phyloP scores from a whole-genome alignment of 2,888 invertebrate species.

The Esperia sulphurella region DNA sequence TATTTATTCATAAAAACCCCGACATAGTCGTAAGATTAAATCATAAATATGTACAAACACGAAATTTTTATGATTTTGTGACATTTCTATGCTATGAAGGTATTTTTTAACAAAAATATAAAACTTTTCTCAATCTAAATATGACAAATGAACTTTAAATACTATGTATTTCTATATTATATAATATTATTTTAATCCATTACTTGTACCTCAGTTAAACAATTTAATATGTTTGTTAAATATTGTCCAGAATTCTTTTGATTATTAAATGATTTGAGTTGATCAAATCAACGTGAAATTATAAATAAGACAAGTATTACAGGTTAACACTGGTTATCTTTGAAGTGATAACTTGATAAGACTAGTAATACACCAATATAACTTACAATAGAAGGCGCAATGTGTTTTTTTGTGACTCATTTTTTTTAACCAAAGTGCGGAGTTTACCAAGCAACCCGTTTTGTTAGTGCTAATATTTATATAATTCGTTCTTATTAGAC shows the following conservation, averaged over 20 bases:
- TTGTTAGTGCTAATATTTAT: conserved; percentile 18
- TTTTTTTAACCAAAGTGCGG: conserved; percentile 24
- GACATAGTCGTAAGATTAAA: conserved; percentile 45
- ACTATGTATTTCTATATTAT: conserved; percentile 24
- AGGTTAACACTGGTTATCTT: neutral
- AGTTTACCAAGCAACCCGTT: conserved; percentile 32
- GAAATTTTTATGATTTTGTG: conserved; percentile 18
- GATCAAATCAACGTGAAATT: conserved; percentile 38
- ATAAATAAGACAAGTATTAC: conserved; percentile 24
- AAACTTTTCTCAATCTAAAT: conserved; percentile 14
- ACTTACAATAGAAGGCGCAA: conserved; percentile 34
- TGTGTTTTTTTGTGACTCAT: conserved; percentile 16
- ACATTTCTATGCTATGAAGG: conserved; percentile 9
- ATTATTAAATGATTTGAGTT: conserved; percentile 31
- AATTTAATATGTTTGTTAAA: conserved; percentile 32
- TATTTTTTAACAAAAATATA: conserved; percentile 20
- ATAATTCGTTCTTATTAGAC: no score
- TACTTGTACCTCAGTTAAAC: conserved; percentile 53
- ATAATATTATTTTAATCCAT: conserved; percentile 42
- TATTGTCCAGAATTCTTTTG: conserved; percentile 46
- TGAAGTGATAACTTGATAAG: conserved; percentile 16
- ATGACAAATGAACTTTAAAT: conserved; percentile 22
- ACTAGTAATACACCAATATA: conserved; percentile 40
- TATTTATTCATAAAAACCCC: conserved; percentile 67
- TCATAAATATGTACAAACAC: conserved; percentile 40